Evolutionary conservation across 2,888 invertebrate species (phyloP), one percentile per base, ranked within the genome.

Genomic region (Halictus ligatus): DNA sequence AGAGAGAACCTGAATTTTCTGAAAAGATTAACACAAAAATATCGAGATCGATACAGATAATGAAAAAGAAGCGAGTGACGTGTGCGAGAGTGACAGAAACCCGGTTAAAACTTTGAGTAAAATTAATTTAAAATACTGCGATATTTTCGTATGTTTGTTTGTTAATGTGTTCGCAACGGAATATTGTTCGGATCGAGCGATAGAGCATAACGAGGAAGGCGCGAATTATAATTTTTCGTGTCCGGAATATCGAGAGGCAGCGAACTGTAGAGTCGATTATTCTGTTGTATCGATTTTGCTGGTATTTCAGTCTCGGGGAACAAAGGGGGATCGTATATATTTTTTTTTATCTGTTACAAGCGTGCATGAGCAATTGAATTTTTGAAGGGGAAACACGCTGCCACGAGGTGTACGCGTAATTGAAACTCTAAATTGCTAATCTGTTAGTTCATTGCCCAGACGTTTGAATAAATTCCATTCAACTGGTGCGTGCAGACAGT

Each of bases 381-480:
- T 40, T 50, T 40, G 25, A 25, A 54, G 54, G 29, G 83, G 64
- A 73, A 74, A 82, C 21, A 40, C 50, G 35, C 58, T 54, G 77
- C 35, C 50, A 73, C 73, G 73, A 7, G 25, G 15, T 64, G 25
- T 7, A 13, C 18, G 67, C n/a, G 67, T 35, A 82, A 84, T 60
- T 74, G 77, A 48, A 82, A 67, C 79, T n/a, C 54, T 43, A 79
- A 79, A 83, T 75, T 46, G 72, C 25, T 78, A 85, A 84, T 76
- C 60, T 78, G 79, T 79, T 67, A 73, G 64, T 50, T 46, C 48
- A 35, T 85, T 84, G 75, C 58, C 29, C n/a, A 18, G 54, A n/a
- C 76, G 46, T 84, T 84, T 76, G 64, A 85, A 85, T 85, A 73
- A 79, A 85, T 84, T 76, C 79, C 76, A 60, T 76, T 79, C 73